Percentiles rank a stretch among this genome's conserved stretches.
phyloP scores from a whole-genome alignment of 2,113 vertebrate species.

The Notechis scutatus region DNA sequence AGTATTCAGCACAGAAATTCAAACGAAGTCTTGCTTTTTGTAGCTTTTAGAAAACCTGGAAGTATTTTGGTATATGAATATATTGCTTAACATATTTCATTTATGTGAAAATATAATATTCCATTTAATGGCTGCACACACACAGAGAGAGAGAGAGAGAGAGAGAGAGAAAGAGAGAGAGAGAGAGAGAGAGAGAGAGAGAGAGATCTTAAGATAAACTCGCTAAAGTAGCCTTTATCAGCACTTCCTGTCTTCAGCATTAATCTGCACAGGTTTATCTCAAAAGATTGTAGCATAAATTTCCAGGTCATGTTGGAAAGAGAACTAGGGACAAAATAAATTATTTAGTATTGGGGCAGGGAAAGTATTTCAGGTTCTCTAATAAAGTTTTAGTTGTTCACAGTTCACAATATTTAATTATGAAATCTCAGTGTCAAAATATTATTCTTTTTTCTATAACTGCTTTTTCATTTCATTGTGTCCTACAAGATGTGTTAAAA shows the following conservation, averaged over 20 bases:
- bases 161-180: not conserved
- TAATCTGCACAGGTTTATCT: not conserved
- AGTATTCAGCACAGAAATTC: not conserved
- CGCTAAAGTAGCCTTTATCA: not conserved
- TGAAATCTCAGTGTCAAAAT: not conserved
- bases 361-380: not conserved
- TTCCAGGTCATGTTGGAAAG: not conserved
- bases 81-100: not conserved
- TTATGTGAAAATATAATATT: not conserved
- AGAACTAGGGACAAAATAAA: not conserved
- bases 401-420: not conserved
- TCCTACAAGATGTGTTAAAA: not conserved
- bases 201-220: not conserved
- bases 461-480: not conserved
- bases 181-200: no score
- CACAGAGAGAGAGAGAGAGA: no score
- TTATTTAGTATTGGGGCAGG: not conserved
- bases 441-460: not conserved
- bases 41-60: not conserved
- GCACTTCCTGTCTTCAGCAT: not conserved
- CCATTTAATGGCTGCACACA: not conserved
- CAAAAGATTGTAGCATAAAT: not conserved
- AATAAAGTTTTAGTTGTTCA: not conserved
- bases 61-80: not conserved
- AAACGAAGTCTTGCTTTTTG: not conserved